Percentiles rank a stretch among this genome's conserved stretches.
phyloP scores from a whole-genome alignment of 2,888 invertebrate species.

The Pilophorus perplexus region DNA sequence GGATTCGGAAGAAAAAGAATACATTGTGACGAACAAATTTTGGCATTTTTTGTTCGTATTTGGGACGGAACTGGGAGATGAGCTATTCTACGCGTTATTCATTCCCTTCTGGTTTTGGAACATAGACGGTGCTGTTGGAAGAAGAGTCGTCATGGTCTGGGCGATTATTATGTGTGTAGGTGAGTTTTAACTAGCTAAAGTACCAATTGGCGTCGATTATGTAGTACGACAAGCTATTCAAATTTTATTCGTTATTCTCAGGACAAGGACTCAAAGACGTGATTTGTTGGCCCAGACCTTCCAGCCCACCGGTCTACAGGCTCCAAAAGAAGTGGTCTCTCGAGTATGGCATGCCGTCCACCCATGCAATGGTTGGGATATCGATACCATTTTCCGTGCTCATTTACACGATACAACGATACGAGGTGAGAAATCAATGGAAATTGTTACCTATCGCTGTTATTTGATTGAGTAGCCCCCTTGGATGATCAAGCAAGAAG shows the following conservation, averaged over 20 bases:
- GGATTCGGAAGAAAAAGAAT: slow-evolving; percentile 54
- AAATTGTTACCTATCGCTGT: too few species aligned
- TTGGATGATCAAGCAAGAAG: too few species aligned
- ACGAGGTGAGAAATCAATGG: slow-evolving; percentile 60
- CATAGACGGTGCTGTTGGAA: slow-evolving; percentile 79
- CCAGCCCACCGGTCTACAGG: slow-evolving; percentile 74
- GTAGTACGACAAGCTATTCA: too few species aligned
- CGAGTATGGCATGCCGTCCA: slow-evolving; percentile 94
- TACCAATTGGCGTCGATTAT: neutral
- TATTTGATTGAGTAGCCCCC: too few species aligned
- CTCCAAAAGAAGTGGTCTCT: slow-evolving; percentile 84
- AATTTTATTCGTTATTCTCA: slow-evolving; percentile 50
- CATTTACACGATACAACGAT: slow-evolving; percentile 75
- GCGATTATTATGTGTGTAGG: slow-evolving; percentile 80
- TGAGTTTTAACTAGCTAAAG: slow-evolving; percentile 52
- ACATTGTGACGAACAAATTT: slow-evolving; percentile 66
- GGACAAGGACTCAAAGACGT: slow-evolving; percentile 88
- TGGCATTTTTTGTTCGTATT: slow-evolving; percentile 83
- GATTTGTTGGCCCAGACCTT: slow-evolving; percentile 80
- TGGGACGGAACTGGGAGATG: slow-evolving; percentile 85
- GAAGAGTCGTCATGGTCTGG: slow-evolving; percentile 80
- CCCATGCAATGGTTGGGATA: slow-evolving; percentile 88
- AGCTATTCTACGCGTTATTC: slow-evolving; percentile 85
- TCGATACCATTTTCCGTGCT: slow-evolving; percentile 84
- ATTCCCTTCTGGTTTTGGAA: slow-evolving; percentile 96